Conservation (phyloP, 2,797 vertebrate species). For the Capromys pilorides region DNA sequence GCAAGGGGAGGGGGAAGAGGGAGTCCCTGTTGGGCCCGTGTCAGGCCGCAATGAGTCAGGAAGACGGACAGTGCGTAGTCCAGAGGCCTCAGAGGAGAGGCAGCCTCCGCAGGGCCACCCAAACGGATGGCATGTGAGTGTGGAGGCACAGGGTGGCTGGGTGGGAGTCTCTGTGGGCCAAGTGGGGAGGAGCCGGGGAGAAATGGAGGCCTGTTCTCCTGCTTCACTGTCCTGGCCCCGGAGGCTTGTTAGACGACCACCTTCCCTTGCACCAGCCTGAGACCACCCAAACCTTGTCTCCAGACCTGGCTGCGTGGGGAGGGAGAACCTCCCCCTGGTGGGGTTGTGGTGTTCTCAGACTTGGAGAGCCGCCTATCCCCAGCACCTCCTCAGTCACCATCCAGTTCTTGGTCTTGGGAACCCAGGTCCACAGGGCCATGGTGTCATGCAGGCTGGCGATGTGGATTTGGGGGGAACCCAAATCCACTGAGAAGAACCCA, state of each 20-base stretch:
- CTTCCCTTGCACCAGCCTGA: neutral
- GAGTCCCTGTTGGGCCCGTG: fast-evolving
- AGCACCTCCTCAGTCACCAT: neutral
- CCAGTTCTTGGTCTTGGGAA: neutral
- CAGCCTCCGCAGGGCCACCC: neutral
- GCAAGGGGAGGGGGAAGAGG: too few relatives aligned
- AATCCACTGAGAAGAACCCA: too few relatives aligned
- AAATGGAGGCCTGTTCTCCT: neutral
- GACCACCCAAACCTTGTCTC: neutral
- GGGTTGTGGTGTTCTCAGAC: neutral
- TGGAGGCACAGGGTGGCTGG: neutral
- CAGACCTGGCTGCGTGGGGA: neutral
- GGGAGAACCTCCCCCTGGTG: neutral
- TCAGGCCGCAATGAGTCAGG: neutral
- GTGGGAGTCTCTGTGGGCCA: neutral
- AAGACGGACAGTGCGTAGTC: neutral
- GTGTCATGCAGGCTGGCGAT: neutral
- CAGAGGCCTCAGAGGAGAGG: neutral
- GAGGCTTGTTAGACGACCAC: neutral
- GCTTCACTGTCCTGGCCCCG: neutral
- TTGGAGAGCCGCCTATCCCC: neutral
- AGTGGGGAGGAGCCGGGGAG: neutral
- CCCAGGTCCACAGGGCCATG: neutral
- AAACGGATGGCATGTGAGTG: neutral
- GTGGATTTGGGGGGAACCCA: constrained; percentile 51